phyloP scores from a whole-genome alignment of 2,797 vertebrate species.

The Scleropages formosus region DNA sequence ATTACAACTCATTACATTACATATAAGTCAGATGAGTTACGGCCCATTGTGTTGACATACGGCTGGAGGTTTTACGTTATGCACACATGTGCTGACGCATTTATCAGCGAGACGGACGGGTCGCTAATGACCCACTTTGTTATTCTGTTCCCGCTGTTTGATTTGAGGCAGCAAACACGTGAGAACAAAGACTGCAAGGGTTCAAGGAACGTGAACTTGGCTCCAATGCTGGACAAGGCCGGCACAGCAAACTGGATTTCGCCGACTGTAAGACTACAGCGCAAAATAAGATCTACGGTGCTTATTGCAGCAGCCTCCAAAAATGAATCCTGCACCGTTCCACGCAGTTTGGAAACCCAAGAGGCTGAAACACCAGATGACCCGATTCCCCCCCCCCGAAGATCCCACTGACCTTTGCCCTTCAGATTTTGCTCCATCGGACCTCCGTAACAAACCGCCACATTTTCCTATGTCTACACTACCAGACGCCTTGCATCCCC shows the following conservation, averaged over 20 bases:
- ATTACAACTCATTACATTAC: neutral
- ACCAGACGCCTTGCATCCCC: neutral
- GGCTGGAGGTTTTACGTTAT: conserved; percentile 32
- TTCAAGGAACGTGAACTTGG: no score
- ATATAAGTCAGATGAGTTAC: conserved; percentile 37
- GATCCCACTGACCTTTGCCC: neutral
- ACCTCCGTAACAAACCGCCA: neutral
- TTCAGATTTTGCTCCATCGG: neutral
- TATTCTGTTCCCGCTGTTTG: neutral
- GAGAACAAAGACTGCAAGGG: no score
- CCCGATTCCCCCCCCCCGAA: neutral
- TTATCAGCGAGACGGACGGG: neutral
- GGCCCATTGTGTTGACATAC: conserved; percentile 37
- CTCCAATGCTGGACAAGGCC: no score
- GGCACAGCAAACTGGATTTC: no score
- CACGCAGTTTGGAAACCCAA: neutral
- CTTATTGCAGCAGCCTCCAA: no score
- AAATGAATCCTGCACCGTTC: neutral
- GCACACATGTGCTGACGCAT: conserved; percentile 21
- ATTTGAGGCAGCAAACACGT: no score
- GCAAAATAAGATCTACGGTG: no score
- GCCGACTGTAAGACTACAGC: no score
- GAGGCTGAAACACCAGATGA: neutral
- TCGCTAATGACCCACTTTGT: neutral
- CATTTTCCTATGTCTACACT: neutral